Base-by-base conservation (phyloP, 2,113 vertebrate species). In the Saguinus midas region DNA sequence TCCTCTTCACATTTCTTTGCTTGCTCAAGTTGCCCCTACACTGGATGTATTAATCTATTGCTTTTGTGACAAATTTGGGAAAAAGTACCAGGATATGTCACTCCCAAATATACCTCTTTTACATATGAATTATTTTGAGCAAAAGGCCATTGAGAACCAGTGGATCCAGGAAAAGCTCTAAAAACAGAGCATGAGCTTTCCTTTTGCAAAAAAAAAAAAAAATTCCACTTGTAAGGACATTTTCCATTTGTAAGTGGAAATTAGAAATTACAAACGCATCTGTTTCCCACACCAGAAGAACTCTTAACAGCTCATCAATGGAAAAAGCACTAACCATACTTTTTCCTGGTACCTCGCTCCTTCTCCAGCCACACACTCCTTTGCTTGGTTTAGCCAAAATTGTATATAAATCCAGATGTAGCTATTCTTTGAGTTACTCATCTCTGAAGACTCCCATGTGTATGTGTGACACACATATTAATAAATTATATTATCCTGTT, bases 351-450 rank as follows among this genome's bases (percentile, higher is more conserved):
- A 57, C 1, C 7, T 70, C 79, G 7, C 25, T 78, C 37, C 11
- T 25, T 1, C 0, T 8, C 7, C 40, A 48, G 18, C 0, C 29
- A 5, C 18, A 68, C 45, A 55, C 14, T 18, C 11, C 11, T 80
- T 48, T 10, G 3, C 50, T 78, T 40, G 10, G 25, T 83, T 45
- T 83, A 57, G 13, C 23, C 17, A 84, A 83, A 3, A 25, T 9
- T 70, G 10, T n/a, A 27, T 61, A 16, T 18, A 66, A 73, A 13
- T 13, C 25, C 37, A 23, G 0, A 57, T 92, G 13, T 35, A 78
- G 48, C 55, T 5, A 83, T 2, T 1, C 4, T 40, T 64, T 83
- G 35, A 55, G 40, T 83, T 48, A 58, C 37, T 58, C 25, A 70
- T 78, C 40, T 68, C 45, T 29, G 45, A 10, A 16, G 83, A 4